These are phyloP conservation scores for Siderastrea siderea DNA, from an alignment of 92 coral and sea anemone genomes.

Conservation along the genomic window DNA sequence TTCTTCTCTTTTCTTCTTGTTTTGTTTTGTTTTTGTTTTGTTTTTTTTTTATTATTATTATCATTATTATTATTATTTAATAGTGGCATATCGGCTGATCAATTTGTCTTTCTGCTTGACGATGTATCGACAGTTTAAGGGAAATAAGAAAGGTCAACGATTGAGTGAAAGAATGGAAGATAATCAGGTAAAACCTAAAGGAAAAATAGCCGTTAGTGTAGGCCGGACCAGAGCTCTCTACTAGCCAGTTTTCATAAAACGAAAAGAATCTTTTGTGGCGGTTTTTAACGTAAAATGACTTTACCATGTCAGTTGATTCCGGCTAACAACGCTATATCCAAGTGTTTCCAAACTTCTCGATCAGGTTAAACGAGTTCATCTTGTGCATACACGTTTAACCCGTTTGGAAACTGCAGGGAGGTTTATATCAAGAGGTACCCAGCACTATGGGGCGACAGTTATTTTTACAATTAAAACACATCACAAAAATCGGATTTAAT, in stretches of 20 bases:
- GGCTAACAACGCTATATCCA: neutral
- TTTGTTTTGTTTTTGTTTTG: too few species aligned
- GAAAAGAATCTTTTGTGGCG: neutral
- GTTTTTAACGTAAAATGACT: neutral
- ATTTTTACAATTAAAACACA: too few species aligned
- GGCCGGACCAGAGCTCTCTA: too few species aligned
- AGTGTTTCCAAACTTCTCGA: neutral
- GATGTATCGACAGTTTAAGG: too few species aligned
- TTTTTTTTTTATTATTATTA: too few species aligned
- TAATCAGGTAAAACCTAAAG: neutral
- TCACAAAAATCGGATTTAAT: too few species aligned
- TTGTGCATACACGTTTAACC: neutral
- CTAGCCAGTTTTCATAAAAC: neutral
- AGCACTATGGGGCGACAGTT: neutral
- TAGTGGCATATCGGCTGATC: too few species aligned
- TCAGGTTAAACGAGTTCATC: conserved; percentile 1
- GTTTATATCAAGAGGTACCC: neutral
- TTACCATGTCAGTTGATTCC: neutral
- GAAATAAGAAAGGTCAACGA: too few species aligned
- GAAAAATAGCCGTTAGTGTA: neutral
- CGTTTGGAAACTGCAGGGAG: neutral
- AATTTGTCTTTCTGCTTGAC: too few species aligned
- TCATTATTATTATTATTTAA: too few species aligned
- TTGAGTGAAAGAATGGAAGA: too few species aligned
- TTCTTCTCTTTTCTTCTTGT: too few species aligned